Evolutionary conservation across 2,888 invertebrate species (phyloP).

Genomic region (Sphaerophoria rueppellii): DNA sequence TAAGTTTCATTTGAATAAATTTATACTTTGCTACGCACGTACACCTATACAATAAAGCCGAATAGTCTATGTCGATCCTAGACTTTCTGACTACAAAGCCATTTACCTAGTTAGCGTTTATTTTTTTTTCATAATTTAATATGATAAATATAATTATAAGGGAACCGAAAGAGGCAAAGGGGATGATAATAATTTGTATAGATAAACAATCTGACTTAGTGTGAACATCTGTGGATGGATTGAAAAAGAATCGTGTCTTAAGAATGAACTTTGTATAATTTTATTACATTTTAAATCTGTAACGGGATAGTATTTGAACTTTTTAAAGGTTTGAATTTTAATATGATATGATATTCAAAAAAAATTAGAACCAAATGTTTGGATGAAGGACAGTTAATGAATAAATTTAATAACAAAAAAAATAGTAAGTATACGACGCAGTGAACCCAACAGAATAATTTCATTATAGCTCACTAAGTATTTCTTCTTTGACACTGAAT

Average conservation of each 20-base stretch:
- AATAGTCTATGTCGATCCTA: conserved; percentile 46
- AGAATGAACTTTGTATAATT: not conserved
- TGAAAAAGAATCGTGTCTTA: conserved; percentile 1
- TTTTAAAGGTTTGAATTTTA: not conserved
- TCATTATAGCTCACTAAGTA: no score
- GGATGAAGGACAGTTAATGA: no score
- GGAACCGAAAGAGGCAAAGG: not conserved
- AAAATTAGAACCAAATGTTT: no score
- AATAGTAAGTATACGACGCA: conserved; percentile 10
- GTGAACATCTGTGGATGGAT: not conserved
- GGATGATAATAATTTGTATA: conserved; percentile 3
- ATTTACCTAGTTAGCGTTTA: not conserved
- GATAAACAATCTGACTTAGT: conserved; percentile 8
- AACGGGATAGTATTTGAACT: not conserved
- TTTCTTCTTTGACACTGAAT: no score
- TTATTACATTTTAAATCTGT: not conserved
- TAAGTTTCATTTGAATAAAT: conserved; percentile 62
- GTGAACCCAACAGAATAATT: not conserved
- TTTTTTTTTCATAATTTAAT: not conserved
- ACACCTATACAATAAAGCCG: not conserved
- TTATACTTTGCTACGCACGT: conserved; percentile 52
- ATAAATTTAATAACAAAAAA: not conserved
- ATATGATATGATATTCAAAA: no score
- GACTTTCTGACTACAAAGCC: conserved; percentile 63
- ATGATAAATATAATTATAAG: not conserved